phyloP scores from a whole-genome alignment of 2,888 invertebrate genomes.

The Aphodius sticticus region DNA sequence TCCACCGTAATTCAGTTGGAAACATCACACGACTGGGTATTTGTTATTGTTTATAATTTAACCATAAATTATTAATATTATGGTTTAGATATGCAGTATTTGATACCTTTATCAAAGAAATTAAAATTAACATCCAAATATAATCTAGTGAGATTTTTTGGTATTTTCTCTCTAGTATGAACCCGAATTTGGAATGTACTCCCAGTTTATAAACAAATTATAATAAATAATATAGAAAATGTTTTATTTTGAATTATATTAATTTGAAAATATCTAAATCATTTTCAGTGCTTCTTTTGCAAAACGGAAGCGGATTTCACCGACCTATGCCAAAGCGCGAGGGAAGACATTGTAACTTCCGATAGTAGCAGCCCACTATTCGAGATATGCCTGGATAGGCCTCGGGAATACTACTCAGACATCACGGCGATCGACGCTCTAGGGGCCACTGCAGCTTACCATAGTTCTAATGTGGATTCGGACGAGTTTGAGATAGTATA shows the following conservation, averaged over 20 bases:
- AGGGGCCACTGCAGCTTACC: constrained; percentile 56
- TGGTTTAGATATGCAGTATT: background rate
- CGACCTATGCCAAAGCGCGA: constrained; percentile 73
- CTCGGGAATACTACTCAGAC: constrained; percentile 76
- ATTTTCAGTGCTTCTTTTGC: constrained; percentile 87
- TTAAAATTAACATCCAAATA: background rate
- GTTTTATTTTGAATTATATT: no score
- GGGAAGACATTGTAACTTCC: constrained; percentile 71
- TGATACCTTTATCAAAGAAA: background rate
- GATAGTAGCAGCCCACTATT: constrained; percentile 85
- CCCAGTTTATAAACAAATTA: no score
- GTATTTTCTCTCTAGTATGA: no score
- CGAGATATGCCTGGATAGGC: constrained; percentile 82
- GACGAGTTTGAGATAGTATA: constrained; percentile 86
- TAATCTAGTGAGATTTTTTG: no score
- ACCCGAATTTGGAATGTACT: no score
- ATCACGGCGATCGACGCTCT: constrained; percentile 54
- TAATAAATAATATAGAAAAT: no score
- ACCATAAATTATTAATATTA: background rate
- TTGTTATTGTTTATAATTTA: no score
- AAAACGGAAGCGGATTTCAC: constrained; percentile 83
- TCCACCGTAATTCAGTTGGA: no score
- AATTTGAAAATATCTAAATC: no score
- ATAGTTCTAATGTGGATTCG: constrained; percentile 65
- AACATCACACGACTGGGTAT: no score